A percentile compares a stretch with the other conserved stretches of the same genome.
Conservation (phyloP, 1,140 invertebrate genomes). For the Rhynchophorus ferrugineus region DNA sequence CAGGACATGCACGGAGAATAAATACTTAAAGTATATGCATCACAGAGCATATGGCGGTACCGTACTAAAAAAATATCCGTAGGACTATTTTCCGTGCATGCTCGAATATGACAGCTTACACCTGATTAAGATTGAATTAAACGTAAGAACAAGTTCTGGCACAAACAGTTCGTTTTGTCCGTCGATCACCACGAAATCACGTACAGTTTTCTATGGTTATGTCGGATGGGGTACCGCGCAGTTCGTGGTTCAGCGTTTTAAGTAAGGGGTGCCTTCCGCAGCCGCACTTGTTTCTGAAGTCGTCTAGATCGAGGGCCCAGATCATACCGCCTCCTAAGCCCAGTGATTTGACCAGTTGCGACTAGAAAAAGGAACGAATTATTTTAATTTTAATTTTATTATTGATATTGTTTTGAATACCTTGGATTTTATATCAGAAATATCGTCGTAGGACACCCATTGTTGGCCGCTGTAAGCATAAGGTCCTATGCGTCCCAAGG, state of each 20-base stretch:
- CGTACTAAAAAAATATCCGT: no score
- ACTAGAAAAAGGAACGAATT: conserved; percentile 27
- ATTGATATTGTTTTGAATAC: conserved; percentile 7
- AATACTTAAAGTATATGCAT: background rate
- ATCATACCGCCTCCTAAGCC: conserved; percentile 69
- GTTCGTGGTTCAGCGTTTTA: conserved; percentile 49
- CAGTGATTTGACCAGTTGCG: conserved; percentile 50
- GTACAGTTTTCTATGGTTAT: conserved; percentile 34
- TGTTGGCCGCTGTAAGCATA: conserved; percentile 65
- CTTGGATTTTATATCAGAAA: conserved; percentile 53
- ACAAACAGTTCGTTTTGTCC: background rate
- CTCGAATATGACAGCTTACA: background rate
- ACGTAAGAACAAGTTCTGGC: background rate
- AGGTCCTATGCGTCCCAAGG: conserved; percentile 58
- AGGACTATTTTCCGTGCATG: background rate
- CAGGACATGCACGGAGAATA: background rate
- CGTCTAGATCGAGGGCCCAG: conserved; percentile 71
- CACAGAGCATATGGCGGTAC: background rate
- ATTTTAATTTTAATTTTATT: background rate
- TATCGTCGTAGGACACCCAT: conserved; percentile 78
- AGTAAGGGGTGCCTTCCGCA: conserved; percentile 53
- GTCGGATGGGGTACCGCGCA: conserved; percentile 38
- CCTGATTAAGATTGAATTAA: background rate
- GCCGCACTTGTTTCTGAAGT: conserved; percentile 60
- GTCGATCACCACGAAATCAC: conserved; percentile 16